Evolutionary conservation across 1,140 invertebrate genomes (phyloP), one percentile per base, ranked within the genome.

Genomic region (Drosophila micromelanica): DNA sequence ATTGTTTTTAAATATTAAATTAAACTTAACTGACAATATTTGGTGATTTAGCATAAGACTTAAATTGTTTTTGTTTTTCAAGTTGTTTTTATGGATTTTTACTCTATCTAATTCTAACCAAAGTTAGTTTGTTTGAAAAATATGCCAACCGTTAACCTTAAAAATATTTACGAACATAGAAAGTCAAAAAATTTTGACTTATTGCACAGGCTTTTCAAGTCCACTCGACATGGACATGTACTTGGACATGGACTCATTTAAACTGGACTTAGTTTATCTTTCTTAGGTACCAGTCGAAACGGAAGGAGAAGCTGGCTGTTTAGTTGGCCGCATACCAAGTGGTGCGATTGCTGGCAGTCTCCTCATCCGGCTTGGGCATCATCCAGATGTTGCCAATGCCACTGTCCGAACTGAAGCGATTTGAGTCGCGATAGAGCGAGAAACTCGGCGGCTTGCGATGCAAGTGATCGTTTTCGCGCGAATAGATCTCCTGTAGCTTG

Each of bases 381-480:
- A 73, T 65, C 90, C 90, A 91, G 6, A 91, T 91, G 35, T 91
- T 91, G 0, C 90, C 90, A 20, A 91, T 91, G 17, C 90, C 90
- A 45, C 90, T 91, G 51, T 91, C 90, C 17, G 90, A 77, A 13
- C 90, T 91, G n/a, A 91, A 91, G 37, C 90, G 90, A 80, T 91
- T 91, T 30, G 90, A 91, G 61, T 91, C 87, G 11, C 90, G 87
- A 38, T 84, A 91, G 0, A 91, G 70, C 23, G 90, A 81, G 1
- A 91, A 78, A 27, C 90, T 91, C 5, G 90, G 89, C 0, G 84
- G 76, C 60, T 86, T 91, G 1, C 87, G 76, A 54, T 91, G 87
- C 52, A 90, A 23, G 54, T 91, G 90, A 73, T 91, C 90, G 8
- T 82, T 78, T 32, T 90, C 90, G 0, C 78, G 73, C 1, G 49